Base-by-base conservation (phyloP, 2,888 invertebrate species). In the Pyrrhosoma nymphula region DNA sequence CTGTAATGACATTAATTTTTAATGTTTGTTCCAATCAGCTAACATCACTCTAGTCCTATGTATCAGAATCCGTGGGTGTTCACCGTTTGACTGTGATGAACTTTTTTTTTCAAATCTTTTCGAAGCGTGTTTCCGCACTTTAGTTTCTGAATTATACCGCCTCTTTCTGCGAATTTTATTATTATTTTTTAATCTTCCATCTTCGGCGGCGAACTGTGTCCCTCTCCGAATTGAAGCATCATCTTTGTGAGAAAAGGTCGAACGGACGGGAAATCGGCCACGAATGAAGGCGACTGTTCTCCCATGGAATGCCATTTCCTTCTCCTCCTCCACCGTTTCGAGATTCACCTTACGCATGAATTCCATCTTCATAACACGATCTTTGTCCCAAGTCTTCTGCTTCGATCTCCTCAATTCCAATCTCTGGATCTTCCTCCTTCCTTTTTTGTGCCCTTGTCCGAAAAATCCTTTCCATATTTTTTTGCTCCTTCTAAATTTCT, bases 361-460 rank as follows among this genome's bases (percentile, higher is more conserved):
- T 82, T 82, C 82, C 82, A 82, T 82, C 82, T 30, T 82, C 82
- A 82, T 82, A 82, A 82, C 82, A 82, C 82, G 82, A 82, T 82
- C 82, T 35, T 82, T 82, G 82, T 82, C 35, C 35, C 6, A 14
- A 16, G 35, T 1, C 35, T 93, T n/a, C 69, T 16, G n/a, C 30
- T 20, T 8, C n/a, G 39, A 20, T 63, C 35, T 56, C 26, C 69
- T 75, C 30, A 63, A 39, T n/a, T 63, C 69, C 47, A 3, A 23
- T 14, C 60, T 56, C 90, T 56, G n/a, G 20, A n/a, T n/a, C n/a
- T n/a, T n/a, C n/a, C 69, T n/a, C n/a, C 10, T 35, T 26, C 35
- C 10, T 55, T 89, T 89, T 56, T 89, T 55, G 20, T 26, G 6
- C 39, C n/a, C 26, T 3, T 35, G 23, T 4, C 56, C n/a, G n/a